Conservation (phyloP, 23 tunicate genomes). For the Ciona savignyi region DNA sequence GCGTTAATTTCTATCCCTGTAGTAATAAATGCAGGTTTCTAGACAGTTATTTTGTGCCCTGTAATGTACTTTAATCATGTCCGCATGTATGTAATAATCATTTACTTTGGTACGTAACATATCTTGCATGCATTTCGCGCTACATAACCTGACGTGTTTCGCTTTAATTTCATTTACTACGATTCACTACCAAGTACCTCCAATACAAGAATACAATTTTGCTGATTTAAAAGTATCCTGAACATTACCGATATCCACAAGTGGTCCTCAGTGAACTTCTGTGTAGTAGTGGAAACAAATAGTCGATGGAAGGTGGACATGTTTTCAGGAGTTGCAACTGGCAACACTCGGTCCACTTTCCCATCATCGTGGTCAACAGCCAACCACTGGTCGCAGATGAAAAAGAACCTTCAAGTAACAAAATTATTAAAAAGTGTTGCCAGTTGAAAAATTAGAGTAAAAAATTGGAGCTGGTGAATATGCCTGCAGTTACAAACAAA, state of each 20-base stretch:
- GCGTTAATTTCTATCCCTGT: too few species aligned
- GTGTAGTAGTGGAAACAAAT: conserved; percentile 73
- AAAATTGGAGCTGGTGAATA: neutral
- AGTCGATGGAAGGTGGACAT: conserved; percentile 85
- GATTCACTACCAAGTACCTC: too few species aligned
- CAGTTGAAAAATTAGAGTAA: neutral
- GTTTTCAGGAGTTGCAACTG: conserved; percentile 89
- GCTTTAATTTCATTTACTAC: too few species aligned
- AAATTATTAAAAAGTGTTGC: neutral
- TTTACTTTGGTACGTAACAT: too few species aligned
- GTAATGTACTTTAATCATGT: too few species aligned
- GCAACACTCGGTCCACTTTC: conserved; percentile 82
- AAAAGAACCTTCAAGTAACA: conserved; percentile 46
- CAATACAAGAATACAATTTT: too few species aligned
- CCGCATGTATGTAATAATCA: too few species aligned
- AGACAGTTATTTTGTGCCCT: too few species aligned
- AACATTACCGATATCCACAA: conserved; percentile 92
- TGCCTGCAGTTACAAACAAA: neutral
- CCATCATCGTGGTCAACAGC: conserved; percentile 92
- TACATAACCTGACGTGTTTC: too few species aligned
- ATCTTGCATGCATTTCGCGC: too few species aligned
- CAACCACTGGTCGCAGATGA: conserved; percentile 88
- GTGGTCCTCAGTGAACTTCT: conserved; percentile 96
- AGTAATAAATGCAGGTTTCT: too few species aligned
- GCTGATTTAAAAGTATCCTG: too few species aligned